Base-by-base conservation (phyloP, 2,888 invertebrate genomes). In the Leucophenga montana region DNA sequence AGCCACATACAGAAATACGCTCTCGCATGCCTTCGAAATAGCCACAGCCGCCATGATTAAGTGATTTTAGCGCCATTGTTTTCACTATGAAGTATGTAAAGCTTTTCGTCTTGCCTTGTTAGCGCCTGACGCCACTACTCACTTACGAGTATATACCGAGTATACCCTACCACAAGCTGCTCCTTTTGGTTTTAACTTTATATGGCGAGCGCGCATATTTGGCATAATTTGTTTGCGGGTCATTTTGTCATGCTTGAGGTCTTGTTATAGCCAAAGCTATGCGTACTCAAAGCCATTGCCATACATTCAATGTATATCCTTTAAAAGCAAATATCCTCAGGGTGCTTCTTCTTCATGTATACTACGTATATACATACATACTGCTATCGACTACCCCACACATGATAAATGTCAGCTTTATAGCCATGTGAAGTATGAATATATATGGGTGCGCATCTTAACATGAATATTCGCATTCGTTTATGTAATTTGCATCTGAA, bases 61-160 rank as follows among this genome's bases (percentile, higher is more conserved):
- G 83, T 86, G 81, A 82, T 85, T 84, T 84, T 79, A 73, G 79
- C 80, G 80, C 84, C 80, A 79, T 84, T 85, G 85, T 85, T 83
- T 78, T 73, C 73, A 77, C 72, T 61, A 22, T 57, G 22, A 33
- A 48, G 54, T 14, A 61, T 48, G 62, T 18, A 20, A 48, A 48
- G 46, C 48, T 48, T 48, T 64, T 48, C 18, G 50, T 16, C 50
- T 22, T 64, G 22, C 14, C 46, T 48, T 48, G 46, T 64, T 64
- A 48, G 62, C 48, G n/a, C 33, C 1, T 39, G 39, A 11, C 39
- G 1, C n/a, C 20, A 33, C 31, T 46, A 62, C 14, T n/a, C 65
- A 62, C n/a, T n/a, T n/a, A n/a, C n/a, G n/a, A n/a, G n/a, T n/a
- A n/a, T n/a, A n/a, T 70, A 67, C 57, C 73, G 73, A 73, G 68